Evolutionary conservation across 2,797 vertebrate species (phyloP), one percentile per base, ranked within the genome.

Genomic region (Sebastes nivosus): DNA sequence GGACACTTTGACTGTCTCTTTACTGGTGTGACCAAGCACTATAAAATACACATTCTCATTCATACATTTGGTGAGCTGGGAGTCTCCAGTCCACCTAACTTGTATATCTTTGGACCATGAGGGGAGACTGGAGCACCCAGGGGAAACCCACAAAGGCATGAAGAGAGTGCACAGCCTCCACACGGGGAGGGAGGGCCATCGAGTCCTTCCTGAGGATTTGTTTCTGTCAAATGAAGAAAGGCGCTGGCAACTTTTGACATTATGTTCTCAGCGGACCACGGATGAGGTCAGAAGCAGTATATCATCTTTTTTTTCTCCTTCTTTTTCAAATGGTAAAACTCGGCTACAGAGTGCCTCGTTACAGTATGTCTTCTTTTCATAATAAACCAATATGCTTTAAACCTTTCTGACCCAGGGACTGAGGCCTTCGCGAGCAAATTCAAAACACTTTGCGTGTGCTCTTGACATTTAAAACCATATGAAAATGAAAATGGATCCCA

Each of bases 401-500:
- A 79, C 65, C 75, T 22, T n/a, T 22, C 27, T 85, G 89, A 91
- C 88, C 90, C 80, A 1, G 20, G 20, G 75, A 82, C 74, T 11
- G 29, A 77, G 74, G 87, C 84, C 82, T 90, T 82, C 81, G 50
- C 1, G 30, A 67, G 72, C 67, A 82, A 72, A 87, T 88, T 85
- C 80, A 86, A 87, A 94, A 91, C 89, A 91, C 85, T 89, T 85
- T 87, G 79, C 70, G 58, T 69, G 32, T 5, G 75, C 84, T 81
- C 92, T 83, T 94, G 92, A 93, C 94, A 94, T 94, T 94, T 93
- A 92, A 92, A 92, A 89, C 69, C 83, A 82, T 82, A 92, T 63
- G 83, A 87, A 88, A 91, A 92, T 90, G 88, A 93, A 93, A 93
- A 90, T 73, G 86, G 85, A 87, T 87, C 86, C 91, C 89, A 93